These are phyloP conservation scores for Sinocyclocheilus anophthalmus DNA, from an alignment of 2,113 vertebrate genomes.

Conservation along the genomic window DNA sequence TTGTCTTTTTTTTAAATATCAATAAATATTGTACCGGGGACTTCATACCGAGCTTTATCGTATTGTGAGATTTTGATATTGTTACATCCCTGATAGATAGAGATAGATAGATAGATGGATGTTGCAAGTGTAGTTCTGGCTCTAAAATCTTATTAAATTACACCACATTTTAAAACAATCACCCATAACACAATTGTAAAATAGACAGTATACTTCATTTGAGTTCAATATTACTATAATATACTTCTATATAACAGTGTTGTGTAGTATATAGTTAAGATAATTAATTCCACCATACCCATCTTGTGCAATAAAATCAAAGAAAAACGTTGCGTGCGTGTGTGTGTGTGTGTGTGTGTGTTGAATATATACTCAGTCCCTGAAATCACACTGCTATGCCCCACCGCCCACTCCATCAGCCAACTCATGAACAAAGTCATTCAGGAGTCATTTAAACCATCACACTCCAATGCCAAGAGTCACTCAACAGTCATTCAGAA, in stretches of 20 bases:
- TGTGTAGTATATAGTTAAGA: too few relatives aligned
- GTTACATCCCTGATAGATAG: too few relatives aligned
- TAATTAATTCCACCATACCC: background rate
- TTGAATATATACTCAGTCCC: background rate
- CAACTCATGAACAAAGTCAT: slow-evolving; percentile 16
- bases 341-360: background rate
- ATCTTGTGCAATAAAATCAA: background rate
- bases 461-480: slow-evolving; percentile 5
- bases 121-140: background rate
- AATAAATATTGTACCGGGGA: too few relatives aligned
- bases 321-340: background rate
- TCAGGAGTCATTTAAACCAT: slow-evolving; percentile 3
- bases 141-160: background rate
- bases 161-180: background rate
- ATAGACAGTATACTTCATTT: background rate
- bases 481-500: slow-evolving; percentile 24
- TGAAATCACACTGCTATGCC: background rate
- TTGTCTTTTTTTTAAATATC: too few relatives aligned
- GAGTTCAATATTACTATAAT: background rate
- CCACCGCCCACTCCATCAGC: background rate
- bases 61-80: too few relatives aligned
- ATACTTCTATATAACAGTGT: background rate
- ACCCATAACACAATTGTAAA: background rate
- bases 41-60: too few relatives aligned
- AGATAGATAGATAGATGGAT: too few relatives aligned